phyloP scores from a whole-genome alignment of 2,797 vertebrate species.

The Pipistrellus pipistrellus region DNA sequence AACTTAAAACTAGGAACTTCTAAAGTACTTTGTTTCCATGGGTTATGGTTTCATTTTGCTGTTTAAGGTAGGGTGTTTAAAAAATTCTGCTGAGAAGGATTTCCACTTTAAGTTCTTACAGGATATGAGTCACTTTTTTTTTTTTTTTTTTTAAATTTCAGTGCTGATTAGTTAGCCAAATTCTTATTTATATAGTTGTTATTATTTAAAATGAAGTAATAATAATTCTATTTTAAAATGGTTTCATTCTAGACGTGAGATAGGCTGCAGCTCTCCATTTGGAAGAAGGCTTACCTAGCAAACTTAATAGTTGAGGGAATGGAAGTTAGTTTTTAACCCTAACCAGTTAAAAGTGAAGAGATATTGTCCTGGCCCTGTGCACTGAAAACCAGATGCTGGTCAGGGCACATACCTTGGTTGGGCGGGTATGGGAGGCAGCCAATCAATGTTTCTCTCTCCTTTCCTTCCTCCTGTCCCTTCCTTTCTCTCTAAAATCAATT shows the following conservation, averaged over 20 bases:
- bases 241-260: constrained; percentile 52
- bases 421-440: neutral
- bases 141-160: constrained; percentile 56
- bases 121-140: constrained; percentile 76
- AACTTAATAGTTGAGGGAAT: constrained; percentile 27
- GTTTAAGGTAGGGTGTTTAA: constrained; percentile 56
- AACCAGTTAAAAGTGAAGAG: constrained; percentile 36
- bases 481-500: neutral
- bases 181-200: constrained; percentile 55
- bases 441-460: neutral
- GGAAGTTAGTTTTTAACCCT: constrained; percentile 16
- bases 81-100: constrained; percentile 72
- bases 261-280: constrained; percentile 25
- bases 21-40: constrained; percentile 27
- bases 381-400: neutral
- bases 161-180: constrained; percentile 64
- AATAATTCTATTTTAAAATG: constrained; percentile 54
- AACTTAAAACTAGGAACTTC: constrained; percentile 55
- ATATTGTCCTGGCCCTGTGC: neutral
- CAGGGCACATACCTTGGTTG: neutral
- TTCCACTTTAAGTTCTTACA: constrained; percentile 71
- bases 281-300: constrained; percentile 16
- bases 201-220: constrained; percentile 60
- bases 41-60: constrained; percentile 57
- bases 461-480: neutral